Evolutionary conservation across 2,113 vertebrate species (phyloP).

Genomic region (Acanthisitta chloris): DNA sequence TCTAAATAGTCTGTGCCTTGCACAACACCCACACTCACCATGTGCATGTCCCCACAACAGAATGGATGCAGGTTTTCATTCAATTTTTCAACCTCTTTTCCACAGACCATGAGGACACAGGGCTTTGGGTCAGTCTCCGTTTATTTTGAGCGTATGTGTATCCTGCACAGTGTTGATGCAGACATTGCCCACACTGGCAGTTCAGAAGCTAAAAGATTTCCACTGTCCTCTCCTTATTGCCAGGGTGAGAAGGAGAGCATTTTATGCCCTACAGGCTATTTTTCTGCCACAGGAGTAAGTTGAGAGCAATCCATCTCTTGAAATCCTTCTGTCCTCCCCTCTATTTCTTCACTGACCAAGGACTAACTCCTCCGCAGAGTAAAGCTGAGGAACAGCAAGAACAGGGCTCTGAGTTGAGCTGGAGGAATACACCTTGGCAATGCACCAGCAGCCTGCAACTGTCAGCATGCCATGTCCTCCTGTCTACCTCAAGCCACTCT

Average conservation of each 20-base stretch:
- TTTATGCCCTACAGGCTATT: neutral
- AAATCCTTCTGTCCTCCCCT: neutral
- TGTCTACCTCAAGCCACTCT: neutral
- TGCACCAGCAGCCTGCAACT: neutral
- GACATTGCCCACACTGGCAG: neutral
- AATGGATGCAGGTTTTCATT: neutral
- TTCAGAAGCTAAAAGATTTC: neutral
- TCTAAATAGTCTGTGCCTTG: neutral
- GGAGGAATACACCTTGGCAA: neutral
- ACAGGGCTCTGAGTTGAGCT: neutral
- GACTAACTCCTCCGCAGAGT: neutral
- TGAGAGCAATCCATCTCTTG: accelerated
- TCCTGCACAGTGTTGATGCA: neutral
- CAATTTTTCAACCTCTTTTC: neutral
- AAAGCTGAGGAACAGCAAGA: neutral
- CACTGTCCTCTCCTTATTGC: neutral
- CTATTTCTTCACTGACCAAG: neutral
- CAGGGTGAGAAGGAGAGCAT: neutral
- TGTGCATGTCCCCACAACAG: neutral
- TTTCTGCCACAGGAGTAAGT: neutral
- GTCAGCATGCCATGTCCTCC: accelerated
- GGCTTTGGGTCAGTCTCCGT: neutral
- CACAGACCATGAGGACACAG: neutral
- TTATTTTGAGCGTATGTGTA: neutral
- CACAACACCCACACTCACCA: neutral